phyloP scores from a whole-genome alignment of 2,113 vertebrate species.

The human region GRCh38 chr20:21218001-21218500 shows the following conservation, averaged over 20 bases:
- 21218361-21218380: background rate
- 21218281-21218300: background rate
- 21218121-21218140: constrained; percentile 25
- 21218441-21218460: background rate
- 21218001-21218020: background rate
- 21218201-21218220: background rate
- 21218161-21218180: background rate
- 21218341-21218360: background rate
- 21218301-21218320: background rate
- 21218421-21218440: background rate
- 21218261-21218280: background rate
- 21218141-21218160: background rate
- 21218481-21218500: background rate
- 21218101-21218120: background rate
- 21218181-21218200: background rate
- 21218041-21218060: background rate
- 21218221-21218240: background rate
- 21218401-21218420: background rate
- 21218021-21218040: background rate
- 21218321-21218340: background rate
- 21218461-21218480: background rate
- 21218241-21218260: background rate
- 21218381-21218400: background rate
- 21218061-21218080: background rate
- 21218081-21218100: background rate